phyloP scores from a whole-genome alignment of 2,888 invertebrate genomes.

The Molorchus minor region DNA sequence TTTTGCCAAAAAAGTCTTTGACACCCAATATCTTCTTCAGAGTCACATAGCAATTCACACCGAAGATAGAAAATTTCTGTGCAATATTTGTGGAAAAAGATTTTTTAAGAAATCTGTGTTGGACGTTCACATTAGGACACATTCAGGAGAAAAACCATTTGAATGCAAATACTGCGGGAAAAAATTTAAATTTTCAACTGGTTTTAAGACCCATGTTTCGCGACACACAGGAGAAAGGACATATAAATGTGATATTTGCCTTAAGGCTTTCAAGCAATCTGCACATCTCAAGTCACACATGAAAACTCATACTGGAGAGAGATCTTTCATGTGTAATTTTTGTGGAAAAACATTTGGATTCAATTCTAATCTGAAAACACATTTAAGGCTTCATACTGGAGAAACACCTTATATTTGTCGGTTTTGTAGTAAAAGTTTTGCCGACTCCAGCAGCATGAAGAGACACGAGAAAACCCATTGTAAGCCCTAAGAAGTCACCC shows the following conservation, averaged over 20 bases:
- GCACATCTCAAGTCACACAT: constrained; percentile 2
- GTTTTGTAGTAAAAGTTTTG: neutral
- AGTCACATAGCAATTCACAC: neutral
- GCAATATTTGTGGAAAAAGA: neutral
- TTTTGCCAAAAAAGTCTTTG: constrained; percentile 3
- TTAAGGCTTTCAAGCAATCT: neutral
- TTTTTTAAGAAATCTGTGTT: neutral
- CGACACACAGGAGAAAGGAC: constrained; percentile 1
- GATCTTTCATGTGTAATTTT: constrained; percentile 11
- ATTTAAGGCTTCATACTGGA: neutral
- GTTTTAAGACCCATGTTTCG: neutral
- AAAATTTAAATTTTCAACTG: neutral
- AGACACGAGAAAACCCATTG: neutral
- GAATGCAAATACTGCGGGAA: neutral
- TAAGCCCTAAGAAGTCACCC: too few species aligned
- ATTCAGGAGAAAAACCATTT: neutral
- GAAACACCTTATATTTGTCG: neutral
- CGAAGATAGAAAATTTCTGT: neutral
- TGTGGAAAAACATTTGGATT: constrained; percentile 31
- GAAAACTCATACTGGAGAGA: constrained; percentile 12
- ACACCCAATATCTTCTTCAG: neutral
- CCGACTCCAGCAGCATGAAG: neutral
- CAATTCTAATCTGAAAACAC: neutral
- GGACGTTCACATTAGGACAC: neutral
- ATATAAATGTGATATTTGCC: neutral